Percentiles rank a stretch among this genome's conserved stretches.
These are phyloP conservation scores for Thera obeliscata DNA, from an alignment of 2,888 invertebrate genomes.

Conservation along the genomic window DNA sequence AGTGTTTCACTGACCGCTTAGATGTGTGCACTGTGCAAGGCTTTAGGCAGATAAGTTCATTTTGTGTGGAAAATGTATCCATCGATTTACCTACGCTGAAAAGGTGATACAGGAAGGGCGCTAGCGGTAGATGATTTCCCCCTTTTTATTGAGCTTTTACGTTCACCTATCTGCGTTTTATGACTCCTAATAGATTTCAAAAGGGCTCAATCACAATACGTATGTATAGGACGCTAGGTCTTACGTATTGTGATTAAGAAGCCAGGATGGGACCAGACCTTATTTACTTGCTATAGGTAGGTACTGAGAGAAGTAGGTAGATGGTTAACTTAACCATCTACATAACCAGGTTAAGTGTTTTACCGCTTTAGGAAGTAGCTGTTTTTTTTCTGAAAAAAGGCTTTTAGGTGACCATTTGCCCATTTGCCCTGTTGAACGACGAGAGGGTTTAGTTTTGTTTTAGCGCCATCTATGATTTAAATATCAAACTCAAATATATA, in stretches of 20 bases:
- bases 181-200: background rate
- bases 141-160: background rate
- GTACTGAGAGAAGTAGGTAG: no score
- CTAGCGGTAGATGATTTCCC: background rate
- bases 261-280: no score
- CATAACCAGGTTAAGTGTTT: no score
- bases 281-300: no score
- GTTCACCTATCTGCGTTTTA: background rate
- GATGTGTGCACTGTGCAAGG: no score
- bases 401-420: no score
- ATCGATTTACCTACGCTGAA: background rate
- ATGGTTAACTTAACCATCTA: no score
- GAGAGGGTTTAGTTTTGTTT: background rate
- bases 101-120: background rate
- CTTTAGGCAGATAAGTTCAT: background rate
- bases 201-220: background rate
- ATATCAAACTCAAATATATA: background rate
- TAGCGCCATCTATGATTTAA: background rate
- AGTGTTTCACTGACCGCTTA: no score
- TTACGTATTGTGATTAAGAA: no score
- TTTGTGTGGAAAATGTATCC: background rate
- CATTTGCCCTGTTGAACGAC: no score
- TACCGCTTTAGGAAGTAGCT: no score
- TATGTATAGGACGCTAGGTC: background rate
- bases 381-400: no score